Evolutionary conservation across 1,140 invertebrate genomes (phyloP).

Genomic region (Anastrepha obliqua): DNA sequence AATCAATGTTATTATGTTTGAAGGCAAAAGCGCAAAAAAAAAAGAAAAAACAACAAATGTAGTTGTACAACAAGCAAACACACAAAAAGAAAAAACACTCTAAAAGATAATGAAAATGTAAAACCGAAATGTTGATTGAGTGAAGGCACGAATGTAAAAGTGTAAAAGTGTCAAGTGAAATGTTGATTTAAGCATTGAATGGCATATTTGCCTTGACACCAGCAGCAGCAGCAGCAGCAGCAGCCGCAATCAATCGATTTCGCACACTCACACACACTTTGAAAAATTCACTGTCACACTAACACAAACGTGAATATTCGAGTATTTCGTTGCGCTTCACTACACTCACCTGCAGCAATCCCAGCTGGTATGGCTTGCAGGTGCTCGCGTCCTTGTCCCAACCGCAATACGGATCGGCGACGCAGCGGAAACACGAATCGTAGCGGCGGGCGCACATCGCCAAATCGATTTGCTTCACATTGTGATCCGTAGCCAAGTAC

Average conservation of each 20-base stretch:
- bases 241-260: background rate
- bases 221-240: background rate
- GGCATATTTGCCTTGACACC: slow-evolving; percentile 45
- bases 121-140: slow-evolving; percentile 45
- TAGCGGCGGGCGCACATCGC: slow-evolving; percentile 83
- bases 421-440: slow-evolving; percentile 86
- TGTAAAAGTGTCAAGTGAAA: slow-evolving; percentile 49
- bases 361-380: slow-evolving; percentile 83
- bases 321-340: background rate
- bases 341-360: slow-evolving; percentile 75
- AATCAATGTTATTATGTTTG: slow-evolving; percentile 38
- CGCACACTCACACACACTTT: background rate
- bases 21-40: slow-evolving; percentile 4
- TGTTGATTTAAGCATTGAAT: slow-evolving; percentile 50
- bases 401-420: slow-evolving; percentile 88
- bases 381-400: slow-evolving; percentile 86
- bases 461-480: slow-evolving; percentile 85
- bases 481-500: slow-evolving; percentile 84
- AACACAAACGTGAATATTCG: background rate
- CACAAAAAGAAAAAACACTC: background rate
- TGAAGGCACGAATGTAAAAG: slow-evolving; percentile 1
- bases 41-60: background rate
- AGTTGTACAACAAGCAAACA: background rate
- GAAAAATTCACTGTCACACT: background rate
- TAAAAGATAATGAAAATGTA: slow-evolving; percentile 37